phyloP scores from a whole-genome alignment of 2,888 invertebrate genomes.

The Harpagoxenus sublaevis region DNA sequence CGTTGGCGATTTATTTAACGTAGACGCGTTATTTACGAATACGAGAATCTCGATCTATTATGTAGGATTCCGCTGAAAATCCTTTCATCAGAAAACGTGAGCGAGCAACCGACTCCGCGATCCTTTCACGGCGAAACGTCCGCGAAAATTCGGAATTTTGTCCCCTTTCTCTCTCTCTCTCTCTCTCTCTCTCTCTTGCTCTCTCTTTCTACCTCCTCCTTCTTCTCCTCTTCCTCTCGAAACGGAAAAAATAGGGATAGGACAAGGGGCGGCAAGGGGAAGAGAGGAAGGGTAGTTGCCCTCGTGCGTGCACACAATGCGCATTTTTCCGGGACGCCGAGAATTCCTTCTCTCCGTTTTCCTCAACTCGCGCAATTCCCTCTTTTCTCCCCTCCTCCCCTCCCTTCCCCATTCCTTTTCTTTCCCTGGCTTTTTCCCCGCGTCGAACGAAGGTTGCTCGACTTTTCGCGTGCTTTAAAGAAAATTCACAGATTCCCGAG shows the following conservation, averaged over 20 bases:
- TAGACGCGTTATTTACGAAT: conserved; percentile 52
- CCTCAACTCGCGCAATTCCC: conserved; percentile 57
- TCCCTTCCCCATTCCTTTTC: conserved; percentile 19
- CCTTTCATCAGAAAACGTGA: conserved; percentile 55
- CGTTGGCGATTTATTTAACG: conserved; percentile 50
- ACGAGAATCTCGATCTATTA: conserved; percentile 54
- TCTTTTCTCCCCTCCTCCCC: not conserved
- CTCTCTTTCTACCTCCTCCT: not conserved
- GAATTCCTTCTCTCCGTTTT: conserved; percentile 57
- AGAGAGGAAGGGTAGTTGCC: conserved; percentile 49
- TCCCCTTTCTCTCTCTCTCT: conserved; percentile 10
- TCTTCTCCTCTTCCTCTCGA: conserved; percentile 24
- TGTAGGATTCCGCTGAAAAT: conserved; percentile 49
- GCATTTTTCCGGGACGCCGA: conserved; percentile 34
- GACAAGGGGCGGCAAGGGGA: conserved; percentile 42
- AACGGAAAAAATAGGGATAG: conserved; percentile 60
- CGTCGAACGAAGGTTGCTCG: conserved; percentile 54
- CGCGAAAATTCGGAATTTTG: conserved; percentile 60
- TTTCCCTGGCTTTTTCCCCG: conserved; percentile 50
- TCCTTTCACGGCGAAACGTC: conserved; percentile 57
- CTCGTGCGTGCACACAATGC: conserved; percentile 64
- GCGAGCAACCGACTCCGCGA: conserved; percentile 57
- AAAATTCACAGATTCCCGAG: conserved; percentile 56
- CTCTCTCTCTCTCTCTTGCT: not conserved
- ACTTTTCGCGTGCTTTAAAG: conserved; percentile 54